Evolutionary conservation across 1,140 invertebrate genomes (phyloP).

Genomic region (Lycorma delicatula): DNA sequence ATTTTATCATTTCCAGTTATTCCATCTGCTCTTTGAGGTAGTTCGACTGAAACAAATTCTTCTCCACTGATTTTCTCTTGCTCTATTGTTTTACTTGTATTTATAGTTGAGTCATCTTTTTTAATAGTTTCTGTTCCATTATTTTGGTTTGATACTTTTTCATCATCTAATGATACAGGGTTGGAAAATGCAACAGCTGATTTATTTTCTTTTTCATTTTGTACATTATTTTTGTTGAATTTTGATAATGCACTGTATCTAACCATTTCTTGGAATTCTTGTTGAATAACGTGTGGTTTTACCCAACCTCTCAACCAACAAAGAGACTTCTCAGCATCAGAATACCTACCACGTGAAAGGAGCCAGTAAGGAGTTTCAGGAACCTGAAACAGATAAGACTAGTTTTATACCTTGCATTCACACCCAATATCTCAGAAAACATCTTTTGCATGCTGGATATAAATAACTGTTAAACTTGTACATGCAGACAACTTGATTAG

Average conservation of each 20-base stretch:
- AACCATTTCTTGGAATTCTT: constrained; percentile 40
- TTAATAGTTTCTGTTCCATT: not conserved
- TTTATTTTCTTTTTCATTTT: not conserved
- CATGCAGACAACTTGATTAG: too few species aligned
- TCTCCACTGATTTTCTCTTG: constrained; percentile 8
- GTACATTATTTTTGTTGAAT: not conserved
- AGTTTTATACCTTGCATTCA: too few species aligned
- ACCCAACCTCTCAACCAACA: constrained; percentile 44
- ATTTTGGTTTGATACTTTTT: not conserved
- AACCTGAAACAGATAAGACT: constrained; percentile 39
- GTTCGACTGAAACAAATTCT: constrained; percentile 11
- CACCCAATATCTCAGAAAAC: too few species aligned
- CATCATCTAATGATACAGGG: constrained; percentile 6
- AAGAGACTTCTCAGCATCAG: constrained; percentile 42
- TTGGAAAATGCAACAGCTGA: constrained; percentile 1
- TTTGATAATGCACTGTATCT: constrained; percentile 25
- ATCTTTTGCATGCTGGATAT: too few species aligned
- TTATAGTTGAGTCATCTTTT: not conserved
- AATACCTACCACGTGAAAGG: constrained; percentile 40
- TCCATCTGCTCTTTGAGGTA: not conserved
- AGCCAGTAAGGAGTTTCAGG: constrained; percentile 60
- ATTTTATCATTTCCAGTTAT: not conserved
- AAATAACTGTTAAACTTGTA: too few species aligned
- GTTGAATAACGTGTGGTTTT: constrained; percentile 38
- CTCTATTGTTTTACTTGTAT: not conserved